phyloP scores from a whole-genome alignment of 1,140 invertebrate species.

The Saccostrea echinata region DNA sequence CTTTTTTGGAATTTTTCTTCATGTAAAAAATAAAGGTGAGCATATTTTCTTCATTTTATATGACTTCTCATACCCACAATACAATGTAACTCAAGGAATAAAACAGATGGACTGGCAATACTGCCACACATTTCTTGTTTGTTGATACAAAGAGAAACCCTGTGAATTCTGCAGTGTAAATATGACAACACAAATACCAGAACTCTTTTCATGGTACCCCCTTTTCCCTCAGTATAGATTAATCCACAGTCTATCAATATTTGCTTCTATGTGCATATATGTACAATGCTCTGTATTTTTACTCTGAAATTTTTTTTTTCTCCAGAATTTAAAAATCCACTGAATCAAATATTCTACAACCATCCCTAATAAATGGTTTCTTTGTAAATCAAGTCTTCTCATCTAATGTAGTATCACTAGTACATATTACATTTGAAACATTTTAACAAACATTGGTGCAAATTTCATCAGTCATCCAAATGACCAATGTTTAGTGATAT shows the following conservation, averaged over 20 bases:
- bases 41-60: too few species aligned
- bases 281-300: too few species aligned
- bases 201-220: background rate
- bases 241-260: background rate
- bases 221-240: background rate
- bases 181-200: background rate
- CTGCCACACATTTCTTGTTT: background rate
- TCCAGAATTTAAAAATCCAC: too few species aligned
- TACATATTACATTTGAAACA: background rate
- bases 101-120: background rate
- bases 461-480: background rate
- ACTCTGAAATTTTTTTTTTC: too few species aligned
- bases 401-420: background rate
- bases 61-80: background rate
- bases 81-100: background rate
- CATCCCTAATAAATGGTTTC: too few species aligned
- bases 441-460: background rate
- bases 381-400: too few species aligned
- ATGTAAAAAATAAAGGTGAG: too few species aligned
- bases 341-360: too few species aligned
- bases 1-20: too few species aligned
- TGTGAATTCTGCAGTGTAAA: background rate
- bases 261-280: background rate
- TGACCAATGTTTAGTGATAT: background rate
- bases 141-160: background rate